Base-by-base conservation (phyloP, 2,888 invertebrate species). In the Galerucella nymphaeae region DNA sequence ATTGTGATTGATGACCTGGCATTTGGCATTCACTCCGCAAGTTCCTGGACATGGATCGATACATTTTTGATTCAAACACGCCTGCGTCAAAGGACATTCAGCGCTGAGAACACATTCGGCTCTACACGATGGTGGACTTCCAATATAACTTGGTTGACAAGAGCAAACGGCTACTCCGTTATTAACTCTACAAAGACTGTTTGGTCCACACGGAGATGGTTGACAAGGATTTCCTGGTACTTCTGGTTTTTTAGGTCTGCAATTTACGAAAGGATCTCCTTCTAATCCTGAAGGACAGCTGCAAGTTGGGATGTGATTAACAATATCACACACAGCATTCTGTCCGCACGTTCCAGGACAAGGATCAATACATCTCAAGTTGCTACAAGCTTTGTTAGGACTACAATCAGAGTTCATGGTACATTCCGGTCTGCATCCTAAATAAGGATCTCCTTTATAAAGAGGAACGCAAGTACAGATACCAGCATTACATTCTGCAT, bases 21-120 rank as follows among this genome's bases (percentile, higher is more conserved):
- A 95, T 69, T 89, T 86, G n/a, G 95, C 92, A 80, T 89, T 89
- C 10, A 91, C 85, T 38, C 94, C 95, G 85, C 95, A 95, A 13
- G 93, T 90, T 75, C 94, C 95, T 57, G 90, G 90, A 81, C 94
- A 95, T n/a, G 95, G 95, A 85, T 95, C 91, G 65, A 90, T 86
- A 83, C 96, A 96, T 86, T 93, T 93, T 80, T 93, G 93, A 83
- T 93, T 93, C 80, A 91, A 90, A 82, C 96, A 96, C n/a, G 95
- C 94, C 82, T 91, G 90, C 76, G 91, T 91, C 30, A 91, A 88
- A 2, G 91, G 87, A 85, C 96, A 96, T 82, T 95, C 95, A 5
- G 93, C 89, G 83, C 93, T 95, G n/a, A 91, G 90, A 10, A 91
- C 90, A 84, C 95, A 95, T 85, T 95, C 94, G 5, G 93, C 93